Evolutionary conservation across 2,113 vertebrate species (phyloP), one percentile per base, ranked within the genome.

Genomic region (Emydura subglobosa): DNA sequence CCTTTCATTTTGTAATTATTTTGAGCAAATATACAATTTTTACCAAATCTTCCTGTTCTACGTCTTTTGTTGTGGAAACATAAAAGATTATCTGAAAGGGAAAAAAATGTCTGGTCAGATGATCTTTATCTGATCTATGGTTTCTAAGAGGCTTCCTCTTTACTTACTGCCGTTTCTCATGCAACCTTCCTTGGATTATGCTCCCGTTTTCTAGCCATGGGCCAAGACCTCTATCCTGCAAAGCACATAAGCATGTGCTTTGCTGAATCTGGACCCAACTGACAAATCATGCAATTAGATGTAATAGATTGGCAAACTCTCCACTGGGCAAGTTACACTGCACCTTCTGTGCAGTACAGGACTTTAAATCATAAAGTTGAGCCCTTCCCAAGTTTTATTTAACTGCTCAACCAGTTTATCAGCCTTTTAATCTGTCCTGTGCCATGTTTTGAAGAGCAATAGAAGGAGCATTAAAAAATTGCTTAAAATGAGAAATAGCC

Each of bases 1-100:
- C 27, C 57, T 92, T 90, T 87, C 47, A 93, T 76, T 76, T 47
- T 22, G n/a, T 29, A 92, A 86, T 5, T 87, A 1, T 59, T 95
- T 92, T 86, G 55, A 13, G 24, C 22, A 76, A 19, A 17, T 7
- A 76, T 34, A 76, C 25, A 44, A 12, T 12, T 61, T 44, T 88
- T 29, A 80, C 39, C 53, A 95, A 89, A 44, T 24, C 34, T 4
- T 82, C 80, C 55, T 76, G 49, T 51, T 88, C 10, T 39, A 55
- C 0, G 0, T 80, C 87, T 88, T 57, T 84, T 53, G 53, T 91
- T 53, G 10, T 17, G 8, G 82, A 31, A 16, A 47, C 25, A 86
- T n/a, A 25, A 31, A 88, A 91, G 2, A 1, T 74, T 44, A 44
- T 25, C 39, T 44, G 42, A 27, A 25, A 42, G 1, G 6, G 5